These are phyloP conservation scores for Resseliella maxima DNA, from an alignment of 2,888 invertebrate genomes.

Conservation along the genomic window DNA sequence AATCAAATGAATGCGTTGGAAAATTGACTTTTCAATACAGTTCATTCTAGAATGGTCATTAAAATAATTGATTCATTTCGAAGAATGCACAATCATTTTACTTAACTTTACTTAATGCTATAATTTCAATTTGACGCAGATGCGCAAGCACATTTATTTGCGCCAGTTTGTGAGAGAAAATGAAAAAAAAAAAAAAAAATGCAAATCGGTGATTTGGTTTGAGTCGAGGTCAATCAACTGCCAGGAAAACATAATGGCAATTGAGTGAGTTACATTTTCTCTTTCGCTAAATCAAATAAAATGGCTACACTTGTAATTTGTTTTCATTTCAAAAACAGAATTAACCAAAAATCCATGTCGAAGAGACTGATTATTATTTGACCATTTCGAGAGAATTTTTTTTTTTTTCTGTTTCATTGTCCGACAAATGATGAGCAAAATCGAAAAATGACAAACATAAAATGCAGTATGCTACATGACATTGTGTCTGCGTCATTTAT, in stretches of 20 bases:
- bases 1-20: not conserved
- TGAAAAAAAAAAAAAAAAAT: no score
- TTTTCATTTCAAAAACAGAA: not conserved
- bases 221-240: not conserved
- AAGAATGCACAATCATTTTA: not conserved
- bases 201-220: no score
- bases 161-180: not conserved
- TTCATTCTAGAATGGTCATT: not conserved
- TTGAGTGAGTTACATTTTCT: no score
- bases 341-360: not conserved
- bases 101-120: not conserved
- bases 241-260: not conserved
- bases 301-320: no score
- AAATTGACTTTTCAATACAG: not conserved
- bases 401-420: not conserved
- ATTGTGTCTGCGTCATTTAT: conserved; percentile 53
- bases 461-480: conserved; percentile 46
- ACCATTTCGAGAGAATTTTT: not conserved
- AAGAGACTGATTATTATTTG: not conserved
- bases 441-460: conserved; percentile 43
- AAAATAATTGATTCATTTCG: not conserved
- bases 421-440: not conserved
- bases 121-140: not conserved
- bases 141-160: not conserved
- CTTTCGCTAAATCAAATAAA: not conserved